Evolutionary conservation across 2,113 vertebrate genomes (phyloP).

Genomic region (Xerus inauris): DNA sequence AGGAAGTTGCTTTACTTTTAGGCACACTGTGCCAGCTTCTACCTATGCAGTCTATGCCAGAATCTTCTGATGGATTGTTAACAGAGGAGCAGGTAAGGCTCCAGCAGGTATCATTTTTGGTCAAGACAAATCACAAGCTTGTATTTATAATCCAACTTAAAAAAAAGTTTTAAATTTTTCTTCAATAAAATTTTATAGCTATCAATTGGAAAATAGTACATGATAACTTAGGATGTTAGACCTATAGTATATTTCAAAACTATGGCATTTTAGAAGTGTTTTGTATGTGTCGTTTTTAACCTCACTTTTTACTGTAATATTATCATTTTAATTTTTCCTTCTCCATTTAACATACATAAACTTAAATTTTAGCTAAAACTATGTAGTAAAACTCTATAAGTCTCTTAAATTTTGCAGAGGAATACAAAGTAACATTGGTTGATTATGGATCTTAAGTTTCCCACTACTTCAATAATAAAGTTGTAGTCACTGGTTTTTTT

Average conservation of each 20-base stretch:
- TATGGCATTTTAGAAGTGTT: constrained; percentile 36
- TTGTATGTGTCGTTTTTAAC: constrained; percentile 35
- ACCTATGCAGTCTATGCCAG: constrained; percentile 82
- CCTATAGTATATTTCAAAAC: constrained; percentile 5
- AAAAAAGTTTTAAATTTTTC: background rate
- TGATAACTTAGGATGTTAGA: constrained; percentile 3
- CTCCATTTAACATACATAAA: constrained; percentile 29
- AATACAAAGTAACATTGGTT: constrained; percentile 35
- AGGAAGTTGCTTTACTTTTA: constrained; percentile 95
- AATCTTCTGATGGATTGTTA: constrained; percentile 85
- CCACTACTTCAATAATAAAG: constrained; percentile 56
- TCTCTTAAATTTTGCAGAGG: constrained; percentile 66
- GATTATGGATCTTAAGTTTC: constrained; percentile 59
- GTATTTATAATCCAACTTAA: background rate
- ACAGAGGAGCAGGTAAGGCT: constrained; percentile 92
- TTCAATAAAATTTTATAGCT: background rate
- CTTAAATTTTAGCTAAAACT: constrained; percentile 69
- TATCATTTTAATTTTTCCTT: constrained; percentile 57
- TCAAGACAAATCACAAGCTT: background rate
- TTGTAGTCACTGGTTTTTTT: constrained; percentile 73
- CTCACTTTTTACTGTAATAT: constrained; percentile 27
- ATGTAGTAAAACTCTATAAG: constrained; percentile 43
- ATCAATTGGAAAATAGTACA: constrained; percentile 11
- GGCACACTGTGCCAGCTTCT: constrained; percentile 94
- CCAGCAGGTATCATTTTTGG: background rate